These are phyloP conservation scores for Chlamydotis undulata DNA, from an alignment of 2,113 vertebrate genomes.

Conservation along the genomic window DNA sequence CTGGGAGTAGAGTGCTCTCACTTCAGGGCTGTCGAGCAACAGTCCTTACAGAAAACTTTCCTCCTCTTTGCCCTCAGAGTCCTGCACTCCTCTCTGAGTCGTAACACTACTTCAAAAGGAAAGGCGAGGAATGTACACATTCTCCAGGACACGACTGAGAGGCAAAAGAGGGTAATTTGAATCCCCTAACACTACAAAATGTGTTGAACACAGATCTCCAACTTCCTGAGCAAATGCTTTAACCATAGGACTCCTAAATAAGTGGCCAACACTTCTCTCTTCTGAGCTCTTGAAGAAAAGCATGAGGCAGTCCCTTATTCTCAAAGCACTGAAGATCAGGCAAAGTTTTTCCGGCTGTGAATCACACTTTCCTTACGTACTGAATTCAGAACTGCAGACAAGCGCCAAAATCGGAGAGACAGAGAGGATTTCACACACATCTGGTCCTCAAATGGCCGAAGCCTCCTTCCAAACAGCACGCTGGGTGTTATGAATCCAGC, in stretches of 20 bases:
- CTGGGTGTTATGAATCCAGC: not conserved
- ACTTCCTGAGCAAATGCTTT: not conserved
- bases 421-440: conserved; percentile 1
- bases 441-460: not conserved
- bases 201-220: not conserved
- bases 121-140: not conserved
- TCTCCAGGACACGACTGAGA: not conserved
- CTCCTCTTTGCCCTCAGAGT: not conserved
- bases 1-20: not conserved
- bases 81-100: not conserved
- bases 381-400: not conserved
- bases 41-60: not conserved
- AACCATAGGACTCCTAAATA: not conserved
- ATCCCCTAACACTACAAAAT: not conserved
- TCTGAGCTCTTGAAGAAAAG: not conserved
- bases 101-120: not conserved
- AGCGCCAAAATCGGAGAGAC: not conserved
- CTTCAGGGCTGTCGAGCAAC: not conserved
- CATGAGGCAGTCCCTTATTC: not conserved
- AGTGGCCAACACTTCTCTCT: not conserved
- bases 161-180: not conserved
- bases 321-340: not conserved
- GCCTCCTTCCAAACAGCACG: not conserved
- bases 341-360: not conserved
- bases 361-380: conserved; percentile 16